phyloP scores from a whole-genome alignment of 2,797 vertebrate genomes.

The Cygnus olor region DNA sequence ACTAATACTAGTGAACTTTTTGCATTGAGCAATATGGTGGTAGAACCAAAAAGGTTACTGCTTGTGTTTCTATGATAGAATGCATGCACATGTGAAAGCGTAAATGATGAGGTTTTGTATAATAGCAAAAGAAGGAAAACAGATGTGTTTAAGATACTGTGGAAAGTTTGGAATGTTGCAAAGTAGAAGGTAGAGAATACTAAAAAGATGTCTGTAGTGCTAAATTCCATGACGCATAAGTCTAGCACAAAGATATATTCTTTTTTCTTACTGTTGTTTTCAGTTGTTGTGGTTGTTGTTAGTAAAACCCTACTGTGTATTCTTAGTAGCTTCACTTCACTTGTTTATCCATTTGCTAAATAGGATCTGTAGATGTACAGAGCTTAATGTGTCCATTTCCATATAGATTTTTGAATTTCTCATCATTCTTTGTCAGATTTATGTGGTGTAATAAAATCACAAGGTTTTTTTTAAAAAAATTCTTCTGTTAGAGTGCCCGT shows the following conservation, averaged over 20 bases:
- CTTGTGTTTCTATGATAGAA: neutral
- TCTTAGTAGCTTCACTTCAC: neutral
- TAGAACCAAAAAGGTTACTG: neutral
- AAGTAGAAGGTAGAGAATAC: neutral
- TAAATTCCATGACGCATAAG: neutral
- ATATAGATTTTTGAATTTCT: neutral
- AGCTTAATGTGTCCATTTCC: neutral
- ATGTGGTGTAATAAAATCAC: constrained; percentile 1
- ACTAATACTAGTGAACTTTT: neutral
- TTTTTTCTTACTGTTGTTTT: neutral
- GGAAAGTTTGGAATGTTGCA: neutral
- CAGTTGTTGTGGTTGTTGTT: neutral
- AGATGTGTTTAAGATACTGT: neutral
- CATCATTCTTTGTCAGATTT: constrained; percentile 12
- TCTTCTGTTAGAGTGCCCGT: constrained; percentile 4
- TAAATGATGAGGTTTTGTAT: neutral
- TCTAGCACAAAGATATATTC: neutral
- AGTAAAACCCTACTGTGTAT: neutral
- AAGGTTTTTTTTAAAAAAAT: constrained; percentile 11
- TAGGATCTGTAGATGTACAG: neutral
- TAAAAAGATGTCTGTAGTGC: neutral
- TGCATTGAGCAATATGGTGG: neutral
- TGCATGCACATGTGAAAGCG: neutral
- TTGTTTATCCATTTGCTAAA: neutral
- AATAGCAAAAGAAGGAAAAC: neutral